Evolutionary conservation across 2,888 invertebrate species (phyloP).

Genomic region (Thalpophila matura): DNA sequence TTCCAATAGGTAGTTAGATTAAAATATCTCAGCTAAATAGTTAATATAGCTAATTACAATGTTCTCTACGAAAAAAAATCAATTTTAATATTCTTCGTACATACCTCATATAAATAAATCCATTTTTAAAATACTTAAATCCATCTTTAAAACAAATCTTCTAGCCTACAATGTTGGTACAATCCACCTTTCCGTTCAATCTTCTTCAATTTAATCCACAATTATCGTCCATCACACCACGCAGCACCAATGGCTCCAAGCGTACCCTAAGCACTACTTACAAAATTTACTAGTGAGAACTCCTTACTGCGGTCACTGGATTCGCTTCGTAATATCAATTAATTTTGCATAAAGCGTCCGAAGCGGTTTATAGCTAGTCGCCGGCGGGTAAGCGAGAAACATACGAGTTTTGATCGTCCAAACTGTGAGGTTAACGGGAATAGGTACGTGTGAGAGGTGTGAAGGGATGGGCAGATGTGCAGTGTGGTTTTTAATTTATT

Average conservation of each 20-base stretch:
- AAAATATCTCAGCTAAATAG: too few species aligned
- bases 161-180: slow-evolving; percentile 16
- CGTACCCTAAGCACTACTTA: slow-evolving; percentile 28
- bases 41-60: too few species aligned
- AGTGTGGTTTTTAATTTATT: too few species aligned
- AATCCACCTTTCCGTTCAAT: slow-evolving; percentile 38
- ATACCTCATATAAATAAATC: too few species aligned
- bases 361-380: slow-evolving; percentile 48
- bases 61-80: too few species aligned
- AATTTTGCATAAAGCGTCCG: slow-evolving; percentile 59
- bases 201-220: slow-evolving; percentile 42
- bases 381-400: slow-evolving; percentile 30
- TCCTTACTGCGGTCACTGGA: slow-evolving; percentile 35
- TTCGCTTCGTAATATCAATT: slow-evolving; percentile 59
- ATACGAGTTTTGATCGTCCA: slow-evolving; percentile 32
- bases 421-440: slow-evolving; percentile 41
- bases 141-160: too few species aligned
- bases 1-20: too few species aligned
- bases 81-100: too few species aligned
- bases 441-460: too few species aligned
- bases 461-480: too few species aligned
- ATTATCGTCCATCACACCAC: slow-evolving; percentile 43
- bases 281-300: slow-evolving; percentile 51
- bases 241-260: slow-evolving; percentile 32
- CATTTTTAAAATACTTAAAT: too few species aligned